Evolutionary conservation across 2,113 vertebrate species (phyloP).

Genomic region (Actenoides lindsayi): DNA sequence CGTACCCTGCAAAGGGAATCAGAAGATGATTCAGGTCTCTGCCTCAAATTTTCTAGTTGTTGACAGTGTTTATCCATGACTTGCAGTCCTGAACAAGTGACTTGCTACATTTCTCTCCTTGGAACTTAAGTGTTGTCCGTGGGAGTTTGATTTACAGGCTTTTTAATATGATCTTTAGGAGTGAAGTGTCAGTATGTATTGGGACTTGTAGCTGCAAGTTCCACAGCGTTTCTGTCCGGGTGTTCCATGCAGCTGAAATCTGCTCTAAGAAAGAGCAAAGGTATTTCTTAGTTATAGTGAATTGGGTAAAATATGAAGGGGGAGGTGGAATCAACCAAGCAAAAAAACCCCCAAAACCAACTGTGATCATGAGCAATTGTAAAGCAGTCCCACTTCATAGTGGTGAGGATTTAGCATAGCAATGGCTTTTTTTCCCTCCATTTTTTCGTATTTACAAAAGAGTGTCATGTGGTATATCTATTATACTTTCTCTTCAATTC

Average conservation of each 20-base stretch:
- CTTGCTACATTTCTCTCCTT: background rate
- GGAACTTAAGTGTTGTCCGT: background rate
- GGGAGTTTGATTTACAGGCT: background rate
- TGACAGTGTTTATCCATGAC: background rate
- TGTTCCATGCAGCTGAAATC: background rate
- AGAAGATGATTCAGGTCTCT: background rate
- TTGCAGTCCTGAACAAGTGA: background rate
- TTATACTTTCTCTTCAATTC: background rate
- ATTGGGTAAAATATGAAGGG: background rate
- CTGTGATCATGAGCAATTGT: background rate
- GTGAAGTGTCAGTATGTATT: background rate
- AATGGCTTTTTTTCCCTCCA: background rate
- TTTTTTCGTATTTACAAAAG: background rate
- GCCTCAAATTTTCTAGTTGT: background rate
- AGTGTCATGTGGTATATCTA: background rate
- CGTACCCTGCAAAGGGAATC: background rate
- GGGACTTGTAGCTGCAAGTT: background rate
- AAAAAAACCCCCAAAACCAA: fast-evolving
- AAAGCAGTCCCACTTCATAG: background rate
- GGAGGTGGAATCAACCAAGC: background rate
- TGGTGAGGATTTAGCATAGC: background rate
- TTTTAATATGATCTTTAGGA: background rate
- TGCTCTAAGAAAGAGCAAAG: background rate
- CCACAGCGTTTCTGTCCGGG: background rate
- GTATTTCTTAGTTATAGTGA: background rate